These are phyloP conservation scores for Thalassoma bifasciatum DNA, from an alignment of 2,113 vertebrate genomes.

Conservation along the genomic window DNA sequence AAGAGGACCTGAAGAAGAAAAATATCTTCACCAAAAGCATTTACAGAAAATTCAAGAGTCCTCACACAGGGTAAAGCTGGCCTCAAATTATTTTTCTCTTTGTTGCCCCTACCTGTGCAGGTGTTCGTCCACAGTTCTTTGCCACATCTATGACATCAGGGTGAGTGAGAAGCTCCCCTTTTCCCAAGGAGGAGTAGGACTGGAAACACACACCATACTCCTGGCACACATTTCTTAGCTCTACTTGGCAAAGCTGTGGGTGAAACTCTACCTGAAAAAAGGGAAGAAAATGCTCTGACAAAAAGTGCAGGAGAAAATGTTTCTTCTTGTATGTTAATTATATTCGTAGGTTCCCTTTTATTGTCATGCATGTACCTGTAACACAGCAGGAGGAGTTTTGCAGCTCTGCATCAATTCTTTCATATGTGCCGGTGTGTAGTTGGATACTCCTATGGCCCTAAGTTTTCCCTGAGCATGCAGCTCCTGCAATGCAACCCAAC, in stretches of 20 bases:
- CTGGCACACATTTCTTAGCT: conserved; percentile 79
- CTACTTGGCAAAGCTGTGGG: conserved; percentile 80
- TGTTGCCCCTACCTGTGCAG: conserved; percentile 78
- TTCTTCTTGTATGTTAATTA: neutral
- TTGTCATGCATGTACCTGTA: conserved; percentile 60
- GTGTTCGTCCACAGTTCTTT: conserved; percentile 57
- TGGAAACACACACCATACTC: conserved; percentile 83
- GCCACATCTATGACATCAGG: conserved; percentile 79
- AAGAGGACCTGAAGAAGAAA: conserved; percentile 73
- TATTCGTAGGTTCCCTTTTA: neutral
- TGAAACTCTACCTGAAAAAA: conserved; percentile 86
- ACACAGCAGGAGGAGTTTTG: conserved; percentile 78
- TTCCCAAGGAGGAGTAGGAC: conserved; percentile 86
- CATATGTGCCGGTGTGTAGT: conserved; percentile 85
- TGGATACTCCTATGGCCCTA: conserved; percentile 87
- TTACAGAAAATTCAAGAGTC: neutral
- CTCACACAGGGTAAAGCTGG: too few species aligned
- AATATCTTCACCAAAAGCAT: neutral
- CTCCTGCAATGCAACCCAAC: conserved; percentile 84
- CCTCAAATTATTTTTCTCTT: neutral
- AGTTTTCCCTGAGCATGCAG: conserved; percentile 81
- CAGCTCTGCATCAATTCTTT: conserved; percentile 79
- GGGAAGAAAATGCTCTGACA: neutral
- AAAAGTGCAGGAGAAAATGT: neutral
- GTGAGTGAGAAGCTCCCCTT: conserved; percentile 77